Evolutionary conservation across 2,888 invertebrate genomes (phyloP), one percentile per base, ranked within the genome.

Genomic region (Eupelmus urozonus): DNA sequence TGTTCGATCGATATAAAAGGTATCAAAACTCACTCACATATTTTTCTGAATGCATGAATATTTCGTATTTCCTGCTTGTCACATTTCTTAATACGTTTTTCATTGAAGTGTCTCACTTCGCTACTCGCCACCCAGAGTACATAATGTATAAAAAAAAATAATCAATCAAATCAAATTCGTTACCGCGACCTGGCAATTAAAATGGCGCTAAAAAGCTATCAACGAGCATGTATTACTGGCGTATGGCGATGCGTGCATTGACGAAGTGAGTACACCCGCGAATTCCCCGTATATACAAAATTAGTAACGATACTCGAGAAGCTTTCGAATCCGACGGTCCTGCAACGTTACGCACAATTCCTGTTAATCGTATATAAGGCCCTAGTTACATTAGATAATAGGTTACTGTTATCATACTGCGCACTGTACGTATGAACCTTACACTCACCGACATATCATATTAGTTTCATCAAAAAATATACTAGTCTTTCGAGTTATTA

Each of bases 1-100:
- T 85, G 82, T 85, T 87, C 83, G 84, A 85, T 84, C 83, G 84
- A 86, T 88, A 88, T 89, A 88, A 89, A 89, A 88, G 84, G 86
- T 88, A 89, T 88, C 88, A 88, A 89, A 89, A 88, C 66, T 74
- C 76, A 70, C 63, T 69, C 76, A 70, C 23, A 16, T 34, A 5
- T 67, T 66, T 66, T 76, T 67, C 60, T 49, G 59, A 72, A 74
- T 78, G 25, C 16, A 70, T 76, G 59, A 34, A 65, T 65, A 78
- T 62, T 78, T 74, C 69, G 40, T 53, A 42, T 74, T 70, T 4
- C 45, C 34, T 67, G 40, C 11, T 60, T 34, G 34, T 42, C 45
- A 25, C 40, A 45, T 55, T 53, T 57, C 23, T 29, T 20, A 55
- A 53, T 42, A n/a, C n/a, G 1, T 49, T 71, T 27, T 29, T 0